Percentiles rank a stretch among this genome's conserved stretches.
These are phyloP conservation scores for Drosophila silvestris DNA, from an alignment of 2,888 invertebrate genomes.

Conservation along the genomic window DNA sequence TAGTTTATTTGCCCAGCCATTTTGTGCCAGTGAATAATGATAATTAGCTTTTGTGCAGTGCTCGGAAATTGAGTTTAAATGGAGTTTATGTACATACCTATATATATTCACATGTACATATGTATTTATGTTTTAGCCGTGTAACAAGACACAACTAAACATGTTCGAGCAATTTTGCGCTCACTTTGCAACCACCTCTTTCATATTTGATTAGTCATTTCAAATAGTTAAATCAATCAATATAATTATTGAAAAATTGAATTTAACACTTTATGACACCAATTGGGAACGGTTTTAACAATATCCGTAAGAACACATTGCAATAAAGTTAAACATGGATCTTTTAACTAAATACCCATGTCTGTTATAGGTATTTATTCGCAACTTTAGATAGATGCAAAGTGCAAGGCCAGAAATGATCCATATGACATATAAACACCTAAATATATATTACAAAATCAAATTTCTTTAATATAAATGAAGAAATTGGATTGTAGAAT, in stretches of 20 bases:
- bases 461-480: not conserved
- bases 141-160: not conserved
- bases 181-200: not conserved
- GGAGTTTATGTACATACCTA: not conserved
- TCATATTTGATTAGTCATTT: not conserved
- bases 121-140: not conserved
- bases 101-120: not conserved
- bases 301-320: not conserved
- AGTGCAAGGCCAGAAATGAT: no score
- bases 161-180: not conserved
- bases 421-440: no score
- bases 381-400: not conserved
- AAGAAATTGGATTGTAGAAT: not conserved
- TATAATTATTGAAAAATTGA: not conserved
- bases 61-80: not conserved
- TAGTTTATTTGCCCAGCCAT: not conserved
- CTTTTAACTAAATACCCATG: not conserved
- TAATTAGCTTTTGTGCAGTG: not conserved
- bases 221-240: not conserved
- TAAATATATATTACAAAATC: not conserved
- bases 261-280: not conserved
- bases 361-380: not conserved
- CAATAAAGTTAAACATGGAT: not conserved
- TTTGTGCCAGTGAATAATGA: not conserved
- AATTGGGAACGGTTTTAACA: not conserved